Evolutionary conservation across 2,888 invertebrate species (phyloP), one percentile per base, ranked within the genome.

Genomic region (Drosophila hamatofila): DNA sequence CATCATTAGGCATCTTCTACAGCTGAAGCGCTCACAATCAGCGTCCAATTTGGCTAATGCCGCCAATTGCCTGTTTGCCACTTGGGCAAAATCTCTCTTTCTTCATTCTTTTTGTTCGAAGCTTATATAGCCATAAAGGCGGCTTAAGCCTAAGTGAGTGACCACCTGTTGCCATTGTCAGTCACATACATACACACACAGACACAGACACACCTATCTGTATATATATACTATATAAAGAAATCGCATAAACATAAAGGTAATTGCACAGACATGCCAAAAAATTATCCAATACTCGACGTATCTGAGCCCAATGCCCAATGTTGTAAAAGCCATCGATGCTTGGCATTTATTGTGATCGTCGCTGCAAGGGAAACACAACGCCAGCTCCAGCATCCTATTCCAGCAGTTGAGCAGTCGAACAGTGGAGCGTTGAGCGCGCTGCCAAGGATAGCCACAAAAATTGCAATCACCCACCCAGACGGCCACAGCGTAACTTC

Each of bases 331-430:
- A 76, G 46, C 67, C 88, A 86, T 86, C 86, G 88, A 84, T 81
- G 84, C 83, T 71, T 83, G 84, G 89, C 88, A 86, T 86, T 89
- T 89, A 89, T 89, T 87, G 88, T 88, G 88, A 86, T 83, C 86
- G 77, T 72, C 65, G 56, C 60, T 63, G 49, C 71, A 41, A 59
- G 69, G 51, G 73, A 70, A 72, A 72, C 18, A 49, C 62, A 35
- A 49, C 42, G 57, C 44, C 44, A 57, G 69, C 63, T 52, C 60
- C 35, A 37, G 70, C 21, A 55, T 64, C 63, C 54, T 46, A 65
- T 41, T 14, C 21, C 33, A 42, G 46, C 57, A 44, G 25, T 27
- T 27, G n/a, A 1, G 2, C 48, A 48, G 27, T 14, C 14, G 16
- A 11, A 21, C 48, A 64, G 48, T 18, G 23, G 41, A 41, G 39